A percentile compares a stretch with the other conserved stretches of the same genome.
These are phyloP conservation scores for Phyllostomus discolor DNA, from an alignment of 2,113 vertebrate species.

Conservation along the genomic window DNA sequence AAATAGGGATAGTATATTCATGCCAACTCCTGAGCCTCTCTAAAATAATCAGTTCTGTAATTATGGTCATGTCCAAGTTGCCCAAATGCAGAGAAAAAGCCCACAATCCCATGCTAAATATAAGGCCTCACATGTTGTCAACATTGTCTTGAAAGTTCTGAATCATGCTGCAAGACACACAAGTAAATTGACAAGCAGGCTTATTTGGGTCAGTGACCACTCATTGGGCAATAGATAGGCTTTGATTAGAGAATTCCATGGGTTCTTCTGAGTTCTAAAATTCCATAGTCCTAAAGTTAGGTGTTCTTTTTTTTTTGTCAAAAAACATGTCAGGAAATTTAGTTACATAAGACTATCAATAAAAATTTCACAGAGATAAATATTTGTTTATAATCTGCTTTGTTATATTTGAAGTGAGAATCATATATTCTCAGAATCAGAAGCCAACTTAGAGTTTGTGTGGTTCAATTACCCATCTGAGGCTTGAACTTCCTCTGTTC, in stretches of 20 bases:
- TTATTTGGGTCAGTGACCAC: not conserved
- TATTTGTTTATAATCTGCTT: not conserved
- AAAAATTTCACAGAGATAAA: not conserved
- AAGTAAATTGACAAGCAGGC: not conserved
- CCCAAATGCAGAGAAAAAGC: not conserved
- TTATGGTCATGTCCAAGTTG: constrained; percentile 46
- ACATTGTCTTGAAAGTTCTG: not conserved
- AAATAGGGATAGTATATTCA: not conserved
- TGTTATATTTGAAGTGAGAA: not conserved
- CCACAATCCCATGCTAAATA: constrained; percentile 23
- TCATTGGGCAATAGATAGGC: not conserved
- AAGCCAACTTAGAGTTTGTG: not conserved
- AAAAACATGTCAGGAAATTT: not conserved
- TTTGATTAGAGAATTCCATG: not conserved
- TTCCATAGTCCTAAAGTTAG: not conserved
- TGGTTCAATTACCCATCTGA: not conserved
- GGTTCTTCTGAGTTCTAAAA: not conserved
- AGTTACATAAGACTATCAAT: not conserved
- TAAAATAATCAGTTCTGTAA: constrained; percentile 49
- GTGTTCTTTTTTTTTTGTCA: not conserved
- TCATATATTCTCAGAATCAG: not conserved
- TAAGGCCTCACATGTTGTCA: not conserved
- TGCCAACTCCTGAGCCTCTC: not conserved
- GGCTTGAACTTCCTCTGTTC: not conserved
- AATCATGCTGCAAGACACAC: not conserved